Conservation (phyloP, 2,888 invertebrate species). For the Cistogaster globosa region DNA sequence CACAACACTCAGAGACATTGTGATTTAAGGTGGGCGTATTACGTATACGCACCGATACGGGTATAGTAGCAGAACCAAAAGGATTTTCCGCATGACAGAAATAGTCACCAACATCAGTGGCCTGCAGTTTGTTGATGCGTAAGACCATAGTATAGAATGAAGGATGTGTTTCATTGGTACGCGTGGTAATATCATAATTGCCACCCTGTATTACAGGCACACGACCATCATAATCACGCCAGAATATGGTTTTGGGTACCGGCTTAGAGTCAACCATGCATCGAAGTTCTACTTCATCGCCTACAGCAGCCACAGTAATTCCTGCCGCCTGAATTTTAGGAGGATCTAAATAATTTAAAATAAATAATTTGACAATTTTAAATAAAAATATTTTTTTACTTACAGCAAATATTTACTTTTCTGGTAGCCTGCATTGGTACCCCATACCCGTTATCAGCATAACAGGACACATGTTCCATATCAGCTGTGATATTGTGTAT, state of each 20-base stretch:
- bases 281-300: slow-evolving; percentile 90
- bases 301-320: slow-evolving; percentile 90
- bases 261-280: slow-evolving; percentile 91
- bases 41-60: slow-evolving; percentile 89
- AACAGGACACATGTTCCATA: slow-evolving; percentile 94
- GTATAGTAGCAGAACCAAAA: slow-evolving; percentile 88
- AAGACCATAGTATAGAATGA: slow-evolving; percentile 90
- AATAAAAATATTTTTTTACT: slow-evolving; percentile 81
- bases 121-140: slow-evolving; percentile 88
- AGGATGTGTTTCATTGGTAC: slow-evolving; percentile 86
- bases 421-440: slow-evolving; percentile 93
- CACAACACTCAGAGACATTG: slow-evolving; percentile 92
- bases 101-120: slow-evolving; percentile 90
- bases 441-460: slow-evolving; percentile 94
- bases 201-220: slow-evolving; percentile 90
- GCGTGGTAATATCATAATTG: slow-evolving; percentile 87
- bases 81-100: slow-evolving; percentile 94
- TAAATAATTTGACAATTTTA: not conserved
- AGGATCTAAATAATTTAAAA: slow-evolving; percentile 85
- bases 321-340: slow-evolving; percentile 91
- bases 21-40: slow-evolving; percentile 85
- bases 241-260: slow-evolving; percentile 91
- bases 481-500: slow-evolving; percentile 92
- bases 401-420: slow-evolving; percentile 91
- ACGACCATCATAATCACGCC: slow-evolving; percentile 89